Evolutionary conservation across 2,888 invertebrate genomes (phyloP).

Genomic region (Megastigmus dorsalis): DNA sequence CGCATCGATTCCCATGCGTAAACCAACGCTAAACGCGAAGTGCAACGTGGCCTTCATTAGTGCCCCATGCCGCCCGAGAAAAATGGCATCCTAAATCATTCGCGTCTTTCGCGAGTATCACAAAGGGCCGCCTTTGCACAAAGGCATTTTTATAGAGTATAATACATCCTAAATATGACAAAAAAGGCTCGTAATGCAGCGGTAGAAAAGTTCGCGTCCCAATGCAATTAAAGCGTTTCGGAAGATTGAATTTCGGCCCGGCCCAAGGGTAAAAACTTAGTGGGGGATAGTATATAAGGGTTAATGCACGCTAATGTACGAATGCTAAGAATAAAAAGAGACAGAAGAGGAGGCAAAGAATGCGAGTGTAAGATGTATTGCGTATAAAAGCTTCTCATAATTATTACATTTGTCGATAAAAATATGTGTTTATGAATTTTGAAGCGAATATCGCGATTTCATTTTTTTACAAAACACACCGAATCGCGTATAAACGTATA

Average conservation of each 20-base stretch:
- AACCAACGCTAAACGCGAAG: background rate
- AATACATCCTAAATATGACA: background rate
- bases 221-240: slow-evolving; percentile 29
- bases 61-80: slow-evolving; percentile 26
- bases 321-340: no score
- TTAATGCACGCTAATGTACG: slow-evolving; percentile 17
- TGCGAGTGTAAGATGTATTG: no score
- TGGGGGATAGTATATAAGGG: slow-evolving; percentile 56
- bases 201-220: slow-evolving; percentile 16
- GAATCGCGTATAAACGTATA: background rate
- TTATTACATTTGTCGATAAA: no score
- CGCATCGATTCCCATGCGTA: background rate
- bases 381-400: no score
- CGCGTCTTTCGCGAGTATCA: background rate
- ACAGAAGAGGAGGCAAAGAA: background rate
- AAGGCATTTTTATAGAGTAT: slow-evolving; percentile 7
- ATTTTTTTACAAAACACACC: background rate
- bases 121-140: slow-evolving; percentile 1
- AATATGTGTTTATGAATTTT: no score
- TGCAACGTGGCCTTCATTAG: slow-evolving; percentile 34
- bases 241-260: slow-evolving; percentile 54
- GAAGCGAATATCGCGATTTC: background rate
- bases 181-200: background rate
- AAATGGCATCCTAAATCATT: slow-evolving; percentile 45
- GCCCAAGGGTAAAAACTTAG: no score